Conservation (phyloP, 2,888 invertebrate species). For the Tachystola acroxantha region DNA sequence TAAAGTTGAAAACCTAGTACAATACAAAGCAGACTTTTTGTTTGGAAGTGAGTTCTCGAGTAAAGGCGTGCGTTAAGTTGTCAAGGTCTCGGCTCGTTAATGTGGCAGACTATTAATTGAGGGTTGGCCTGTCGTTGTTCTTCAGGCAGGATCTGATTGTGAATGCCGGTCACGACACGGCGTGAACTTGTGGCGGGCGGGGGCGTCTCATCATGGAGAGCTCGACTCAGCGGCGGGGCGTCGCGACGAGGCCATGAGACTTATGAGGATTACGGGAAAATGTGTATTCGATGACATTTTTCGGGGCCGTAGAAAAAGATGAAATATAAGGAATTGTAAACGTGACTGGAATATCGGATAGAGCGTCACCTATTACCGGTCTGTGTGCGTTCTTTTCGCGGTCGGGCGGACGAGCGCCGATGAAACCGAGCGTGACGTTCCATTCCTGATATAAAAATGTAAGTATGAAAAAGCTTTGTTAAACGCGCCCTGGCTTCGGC, state of each 20-base stretch:
- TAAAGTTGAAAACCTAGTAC: too few species aligned
- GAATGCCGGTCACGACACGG: constrained; percentile 59
- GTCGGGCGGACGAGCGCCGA: constrained; percentile 65
- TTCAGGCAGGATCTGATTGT: constrained; percentile 37
- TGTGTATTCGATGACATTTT: constrained; percentile 79
- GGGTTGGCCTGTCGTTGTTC: constrained; percentile 39
- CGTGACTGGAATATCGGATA: constrained; percentile 69
- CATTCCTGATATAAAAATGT: constrained; percentile 75
- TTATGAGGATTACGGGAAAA: constrained; percentile 77
- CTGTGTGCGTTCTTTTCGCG: constrained; percentile 67
- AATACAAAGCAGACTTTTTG: too few species aligned
- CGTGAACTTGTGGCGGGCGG: constrained; percentile 46
- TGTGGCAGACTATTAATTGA: constrained; percentile 47
- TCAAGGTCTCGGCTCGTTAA: constrained; percentile 24
- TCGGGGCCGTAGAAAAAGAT: constrained; percentile 74
- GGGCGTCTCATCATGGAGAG: constrained; percentile 21
- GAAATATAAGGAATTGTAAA: constrained; percentile 77
- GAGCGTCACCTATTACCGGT: constrained; percentile 73
- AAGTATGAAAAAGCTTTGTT: constrained; percentile 77
- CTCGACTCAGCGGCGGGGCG: constrained; percentile 37
- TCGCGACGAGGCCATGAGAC: constrained; percentile 63
- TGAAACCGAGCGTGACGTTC: constrained; percentile 74
- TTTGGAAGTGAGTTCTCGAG: too few species aligned
- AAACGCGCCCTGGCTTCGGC: constrained; percentile 71
- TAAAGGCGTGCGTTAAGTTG: too few species aligned